Evolutionary conservation across 2,888 invertebrate genomes (phyloP).

Genomic region (Phania funesta): DNA sequence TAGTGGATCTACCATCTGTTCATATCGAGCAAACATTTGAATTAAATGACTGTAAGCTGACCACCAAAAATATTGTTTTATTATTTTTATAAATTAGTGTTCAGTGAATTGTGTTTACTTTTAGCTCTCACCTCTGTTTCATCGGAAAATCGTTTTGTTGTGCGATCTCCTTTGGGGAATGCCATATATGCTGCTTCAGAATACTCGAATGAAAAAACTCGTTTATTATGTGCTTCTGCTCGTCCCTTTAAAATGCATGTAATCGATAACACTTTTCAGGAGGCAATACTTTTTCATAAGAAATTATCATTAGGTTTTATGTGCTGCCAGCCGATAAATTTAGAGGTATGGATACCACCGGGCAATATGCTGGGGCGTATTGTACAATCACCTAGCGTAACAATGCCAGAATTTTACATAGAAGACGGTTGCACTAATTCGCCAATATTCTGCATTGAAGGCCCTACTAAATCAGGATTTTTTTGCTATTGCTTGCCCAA

Average conservation of each 20-base stretch:
- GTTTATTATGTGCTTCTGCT: constrained; percentile 85
- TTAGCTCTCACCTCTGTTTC: constrained; percentile 81
- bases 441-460: constrained; percentile 85
- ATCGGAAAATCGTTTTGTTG: constrained; percentile 87
- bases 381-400: constrained; percentile 85
- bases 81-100: not conserved
- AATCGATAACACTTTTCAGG: constrained; percentile 90
- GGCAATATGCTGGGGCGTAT: constrained; percentile 87
- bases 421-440: constrained; percentile 84
- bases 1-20: constrained; percentile 85
- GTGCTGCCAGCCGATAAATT: constrained; percentile 85
- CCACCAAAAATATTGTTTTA: not conserved
- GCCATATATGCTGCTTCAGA: constrained; percentile 89
- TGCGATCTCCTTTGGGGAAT: constrained; percentile 87
- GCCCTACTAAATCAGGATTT: constrained; percentile 84
- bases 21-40: constrained; percentile 91
- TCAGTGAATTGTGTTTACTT: not conserved
- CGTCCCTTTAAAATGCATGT: constrained; percentile 90
- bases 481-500: constrained; percentile 81
- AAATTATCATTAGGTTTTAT: constrained; percentile 86
- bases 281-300: constrained; percentile 88
- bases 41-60: constrained; percentile 85
- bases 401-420: constrained; percentile 86
- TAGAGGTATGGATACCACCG: constrained; percentile 87
- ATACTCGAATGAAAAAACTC: constrained; percentile 83